Evolutionary conservation across 2,888 invertebrate genomes (phyloP).

Genomic region (Caenorhabditis sp.): DNA sequence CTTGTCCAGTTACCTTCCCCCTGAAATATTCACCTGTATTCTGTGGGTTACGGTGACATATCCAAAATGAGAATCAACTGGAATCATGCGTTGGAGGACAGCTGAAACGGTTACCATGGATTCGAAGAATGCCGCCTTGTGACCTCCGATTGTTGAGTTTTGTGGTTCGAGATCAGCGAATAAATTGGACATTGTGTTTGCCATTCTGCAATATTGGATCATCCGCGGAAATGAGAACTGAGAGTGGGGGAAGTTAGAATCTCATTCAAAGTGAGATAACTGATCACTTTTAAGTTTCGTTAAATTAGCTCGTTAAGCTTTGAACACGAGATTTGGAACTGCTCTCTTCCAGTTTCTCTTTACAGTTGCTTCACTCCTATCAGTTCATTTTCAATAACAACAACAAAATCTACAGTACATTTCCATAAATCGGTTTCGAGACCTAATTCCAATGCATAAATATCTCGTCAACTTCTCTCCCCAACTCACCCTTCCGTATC

Average conservation of each 20-base stretch:
- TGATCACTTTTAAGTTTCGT: too few species aligned
- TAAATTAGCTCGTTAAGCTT: too few species aligned
- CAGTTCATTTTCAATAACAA: too few species aligned
- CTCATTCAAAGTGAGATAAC: too few species aligned
- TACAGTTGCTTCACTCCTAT: too few species aligned
- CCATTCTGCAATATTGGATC: neutral
- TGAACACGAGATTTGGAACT: too few species aligned
- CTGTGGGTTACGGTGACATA: neutral
- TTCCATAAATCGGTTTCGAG: too few species aligned
- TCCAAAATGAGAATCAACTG: neutral
- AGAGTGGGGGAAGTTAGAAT: too few species aligned
- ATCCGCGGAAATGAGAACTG: too few species aligned
- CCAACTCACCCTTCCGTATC: constrained; percentile 24
- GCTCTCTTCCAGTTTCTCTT: too few species aligned
- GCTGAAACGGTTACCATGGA: constrained; percentile 16
- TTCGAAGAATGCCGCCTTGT: neutral
- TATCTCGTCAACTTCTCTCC: neutral
- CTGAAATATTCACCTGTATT: constrained; percentile 6
- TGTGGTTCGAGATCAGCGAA: neutral
- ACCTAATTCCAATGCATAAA: too few species aligned
- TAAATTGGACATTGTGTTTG: neutral
- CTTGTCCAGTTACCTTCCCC: neutral
- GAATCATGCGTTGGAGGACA: neutral
- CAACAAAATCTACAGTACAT: too few species aligned
- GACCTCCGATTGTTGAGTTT: neutral